phyloP scores from a whole-genome alignment of 2,888 invertebrate genomes.

The Monochamus alternatus region DNA sequence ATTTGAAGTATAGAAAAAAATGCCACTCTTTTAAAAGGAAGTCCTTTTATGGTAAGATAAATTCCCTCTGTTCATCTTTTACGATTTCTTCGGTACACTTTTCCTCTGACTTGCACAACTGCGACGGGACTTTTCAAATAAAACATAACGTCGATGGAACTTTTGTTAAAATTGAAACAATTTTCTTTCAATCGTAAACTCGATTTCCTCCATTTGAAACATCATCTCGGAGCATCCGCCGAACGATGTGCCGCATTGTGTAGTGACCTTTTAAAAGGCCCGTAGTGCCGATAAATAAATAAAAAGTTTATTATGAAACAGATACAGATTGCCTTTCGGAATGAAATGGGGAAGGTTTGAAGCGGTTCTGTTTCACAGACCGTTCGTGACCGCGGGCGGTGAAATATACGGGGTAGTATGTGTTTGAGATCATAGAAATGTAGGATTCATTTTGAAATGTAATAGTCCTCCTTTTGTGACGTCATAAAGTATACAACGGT shows the following conservation, averaged over 20 bases:
- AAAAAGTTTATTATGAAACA: slow-evolving; percentile 1
- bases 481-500: too few species aligned
- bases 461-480: too few species aligned
- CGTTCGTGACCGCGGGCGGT: background rate
- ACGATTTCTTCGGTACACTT: background rate
- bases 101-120: background rate
- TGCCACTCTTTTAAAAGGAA: too few species aligned
- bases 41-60: background rate
- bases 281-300: slow-evolving; percentile 15
- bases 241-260: slow-evolving; percentile 38
- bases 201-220: slow-evolving; percentile 55
- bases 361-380: background rate
- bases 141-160: slow-evolving; percentile 20
- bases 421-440: background rate
- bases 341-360: background rate
- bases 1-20: too few species aligned
- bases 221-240: slow-evolving; percentile 47
- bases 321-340: background rate
- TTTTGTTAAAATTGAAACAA: slow-evolving; percentile 48
- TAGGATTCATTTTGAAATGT: background rate
- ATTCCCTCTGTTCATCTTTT: background rate
- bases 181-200: slow-evolving; percentile 54
- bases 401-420: background rate
- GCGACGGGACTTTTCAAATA: slow-evolving; percentile 22
- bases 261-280: slow-evolving; percentile 27